Conservation (phyloP, 2,797 vertebrate genomes). For the Catostomus latipinnis region DNA sequence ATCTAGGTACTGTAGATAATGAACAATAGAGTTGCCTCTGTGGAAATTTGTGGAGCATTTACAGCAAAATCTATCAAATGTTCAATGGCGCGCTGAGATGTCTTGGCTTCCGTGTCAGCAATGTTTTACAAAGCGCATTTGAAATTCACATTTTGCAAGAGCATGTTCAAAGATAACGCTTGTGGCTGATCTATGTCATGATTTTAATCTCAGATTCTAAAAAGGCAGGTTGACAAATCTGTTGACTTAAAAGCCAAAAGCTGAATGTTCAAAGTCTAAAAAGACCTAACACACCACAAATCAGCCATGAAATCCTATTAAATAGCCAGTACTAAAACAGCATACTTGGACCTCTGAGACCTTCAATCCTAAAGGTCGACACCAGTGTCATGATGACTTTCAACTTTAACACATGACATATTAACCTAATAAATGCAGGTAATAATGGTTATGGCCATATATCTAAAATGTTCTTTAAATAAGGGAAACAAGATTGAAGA, state of each 20-base stretch:
- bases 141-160: conserved; percentile 7
- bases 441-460: too few species aligned
- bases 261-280: conserved; percentile 3
- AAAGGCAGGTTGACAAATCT: not conserved
- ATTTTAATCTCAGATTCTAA: conserved; percentile 21
- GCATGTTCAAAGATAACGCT: not conserved
- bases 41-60: conserved; percentile 24
- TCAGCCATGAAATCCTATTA: not conserved
- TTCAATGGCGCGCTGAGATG: not conserved
- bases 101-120: not conserved
- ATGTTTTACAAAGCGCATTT: not conserved
- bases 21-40: conserved; percentile 33
- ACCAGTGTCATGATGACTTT: too few species aligned
- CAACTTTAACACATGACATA: too few species aligned
- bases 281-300: not conserved
- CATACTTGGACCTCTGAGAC: too few species aligned
- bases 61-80: conserved; percentile 1
- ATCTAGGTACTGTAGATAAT: conserved; percentile 19
- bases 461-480: too few species aligned
- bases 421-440: too few species aligned
- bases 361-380: too few species aligned
- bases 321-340: too few species aligned
- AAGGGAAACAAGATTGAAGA: too few species aligned
- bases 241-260: conserved; percentile 18
- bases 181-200: not conserved